Percentiles rank a stretch among this genome's conserved stretches.
Conservation (phyloP, 2,888 invertebrate genomes). For the Calameuta pallipes region DNA sequence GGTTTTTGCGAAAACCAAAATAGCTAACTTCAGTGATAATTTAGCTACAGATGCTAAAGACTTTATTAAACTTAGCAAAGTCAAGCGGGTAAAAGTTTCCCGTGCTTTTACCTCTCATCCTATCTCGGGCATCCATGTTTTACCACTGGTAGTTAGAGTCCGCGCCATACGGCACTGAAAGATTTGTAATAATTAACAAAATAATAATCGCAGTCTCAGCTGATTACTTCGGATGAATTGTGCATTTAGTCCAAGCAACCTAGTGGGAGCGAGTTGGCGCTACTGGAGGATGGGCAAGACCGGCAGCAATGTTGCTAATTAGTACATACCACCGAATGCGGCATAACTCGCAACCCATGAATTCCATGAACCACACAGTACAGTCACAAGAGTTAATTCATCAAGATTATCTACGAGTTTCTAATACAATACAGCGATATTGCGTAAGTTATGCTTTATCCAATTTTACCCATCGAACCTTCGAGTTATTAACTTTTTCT, state of each 20-base stretch:
- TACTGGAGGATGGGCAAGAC: conserved; percentile 12
- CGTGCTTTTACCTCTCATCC: conserved; percentile 4
- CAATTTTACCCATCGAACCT: neutral
- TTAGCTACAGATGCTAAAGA: conserved; percentile 56
- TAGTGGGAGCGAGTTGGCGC: conserved; percentile 9
- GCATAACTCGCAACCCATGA: conserved; percentile 62
- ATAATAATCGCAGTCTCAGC: conserved; percentile 32
- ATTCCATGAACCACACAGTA: conserved; percentile 48
- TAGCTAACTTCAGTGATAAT: conserved; percentile 55
- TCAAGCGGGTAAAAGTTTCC: conserved; percentile 15
- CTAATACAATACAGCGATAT: neutral
- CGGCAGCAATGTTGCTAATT: conserved; percentile 62
- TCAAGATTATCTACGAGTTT: conserved; percentile 14
- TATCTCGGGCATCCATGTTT: conserved; percentile 14
- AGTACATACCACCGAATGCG: conserved; percentile 62
- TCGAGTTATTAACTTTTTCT: neutral
- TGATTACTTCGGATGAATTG: conserved; percentile 46
- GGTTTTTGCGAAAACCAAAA: conserved; percentile 27
- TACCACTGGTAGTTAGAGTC: conserved; percentile 9
- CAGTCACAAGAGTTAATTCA: conserved; percentile 25
- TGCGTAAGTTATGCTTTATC: neutral
- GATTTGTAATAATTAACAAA: conserved; percentile 33
- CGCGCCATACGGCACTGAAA: conserved; percentile 13
- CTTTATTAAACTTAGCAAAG: conserved; percentile 46
- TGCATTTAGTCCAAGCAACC: conserved; percentile 13